These are phyloP conservation scores for Rallus limicola DNA, from an alignment of 2,113 vertebrate genomes.

Conservation along the genomic window DNA sequence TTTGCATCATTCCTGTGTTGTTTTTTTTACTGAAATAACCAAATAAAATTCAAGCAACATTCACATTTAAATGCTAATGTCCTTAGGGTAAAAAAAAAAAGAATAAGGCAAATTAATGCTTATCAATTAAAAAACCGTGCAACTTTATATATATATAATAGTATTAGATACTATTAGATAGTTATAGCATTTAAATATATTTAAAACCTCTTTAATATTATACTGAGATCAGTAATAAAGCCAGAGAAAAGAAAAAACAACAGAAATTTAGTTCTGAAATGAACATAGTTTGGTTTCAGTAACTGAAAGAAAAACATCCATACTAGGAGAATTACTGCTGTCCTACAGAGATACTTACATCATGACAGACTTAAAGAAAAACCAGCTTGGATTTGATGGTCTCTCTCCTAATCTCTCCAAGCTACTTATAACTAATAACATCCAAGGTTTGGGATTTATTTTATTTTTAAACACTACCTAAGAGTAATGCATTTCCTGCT, in stretches of 20 bases:
- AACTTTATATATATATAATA: neutral
- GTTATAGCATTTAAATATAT: neutral
- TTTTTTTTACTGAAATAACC: neutral
- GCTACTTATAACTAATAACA: neutral
- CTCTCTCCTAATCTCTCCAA: neutral
- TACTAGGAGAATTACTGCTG: neutral
- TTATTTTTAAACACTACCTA: neutral
- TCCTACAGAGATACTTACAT: neutral
- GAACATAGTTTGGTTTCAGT: neutral
- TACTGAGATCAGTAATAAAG: neutral
- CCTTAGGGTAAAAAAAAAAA: neutral
- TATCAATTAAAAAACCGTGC: neutral
- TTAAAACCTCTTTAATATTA: neutral
- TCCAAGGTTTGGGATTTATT: neutral
- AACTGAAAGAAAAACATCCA: neutral
- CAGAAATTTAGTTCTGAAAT: slow-evolving; percentile 6
- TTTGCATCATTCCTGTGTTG: neutral
- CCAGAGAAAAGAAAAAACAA: neutral
- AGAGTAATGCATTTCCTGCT: neutral
- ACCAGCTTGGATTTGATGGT: neutral
- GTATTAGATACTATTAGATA: neutral
- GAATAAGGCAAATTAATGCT: neutral
- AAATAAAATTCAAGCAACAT: neutral
- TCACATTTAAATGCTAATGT: neutral
- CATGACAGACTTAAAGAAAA: neutral